A percentile compares a stretch with the other conserved stretches of the same genome.
Conservation (phyloP, 2,888 invertebrate species). For the Tiliacea citrago region DNA sequence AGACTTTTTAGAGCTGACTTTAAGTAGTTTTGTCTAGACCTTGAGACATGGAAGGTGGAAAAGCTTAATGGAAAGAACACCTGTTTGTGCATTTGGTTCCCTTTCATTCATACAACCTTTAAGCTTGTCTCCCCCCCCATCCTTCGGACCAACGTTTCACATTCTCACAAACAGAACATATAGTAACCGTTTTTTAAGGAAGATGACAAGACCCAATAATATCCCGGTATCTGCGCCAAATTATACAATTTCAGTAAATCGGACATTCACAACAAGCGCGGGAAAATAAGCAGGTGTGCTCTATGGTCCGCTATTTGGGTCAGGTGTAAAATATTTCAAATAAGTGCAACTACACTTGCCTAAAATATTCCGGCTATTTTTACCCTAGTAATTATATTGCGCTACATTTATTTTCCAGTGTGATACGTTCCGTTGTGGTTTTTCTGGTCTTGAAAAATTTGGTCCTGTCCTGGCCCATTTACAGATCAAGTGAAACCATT, state of each 20-base stretch:
- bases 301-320: conserved; percentile 29
- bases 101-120: background rate
- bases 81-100: background rate
- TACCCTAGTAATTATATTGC: no score
- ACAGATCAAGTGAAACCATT: conserved; percentile 1
- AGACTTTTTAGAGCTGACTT: background rate
- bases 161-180: background rate
- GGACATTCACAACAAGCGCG: background rate
- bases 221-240: background rate
- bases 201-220: background rate
- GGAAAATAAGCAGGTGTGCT: conserved; percentile 23
- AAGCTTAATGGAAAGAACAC: background rate
- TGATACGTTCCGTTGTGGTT: no score
- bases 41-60: background rate
- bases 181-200: background rate
- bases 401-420: no score
- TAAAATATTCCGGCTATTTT: no score
- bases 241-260: background rate
- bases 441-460: no score
- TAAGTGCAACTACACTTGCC: no score
- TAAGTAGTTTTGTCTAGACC: no score
- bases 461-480: no score
- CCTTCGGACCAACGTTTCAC: background rate
- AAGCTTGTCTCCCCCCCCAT: background rate
- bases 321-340: no score